Evolutionary conservation across 2,113 vertebrate species (phyloP).

Genomic region (Ictidomys tridecemlineatus): DNA sequence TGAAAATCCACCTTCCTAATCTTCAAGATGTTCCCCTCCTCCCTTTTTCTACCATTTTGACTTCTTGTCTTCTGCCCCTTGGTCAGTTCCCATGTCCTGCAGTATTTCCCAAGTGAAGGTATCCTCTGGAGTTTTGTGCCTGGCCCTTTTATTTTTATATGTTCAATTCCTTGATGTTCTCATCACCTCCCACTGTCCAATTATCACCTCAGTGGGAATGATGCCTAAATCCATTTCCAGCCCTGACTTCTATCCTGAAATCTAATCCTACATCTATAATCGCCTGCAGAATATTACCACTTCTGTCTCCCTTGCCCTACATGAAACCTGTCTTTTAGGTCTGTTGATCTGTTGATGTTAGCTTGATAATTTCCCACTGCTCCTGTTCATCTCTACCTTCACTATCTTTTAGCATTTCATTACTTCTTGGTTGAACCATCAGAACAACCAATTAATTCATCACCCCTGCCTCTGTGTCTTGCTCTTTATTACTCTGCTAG

Average conservation of each 20-base stretch:
- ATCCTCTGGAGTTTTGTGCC: not conserved
- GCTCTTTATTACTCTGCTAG: not conserved
- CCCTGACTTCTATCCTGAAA: slow-evolving; percentile 57
- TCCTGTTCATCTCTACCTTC: not conserved
- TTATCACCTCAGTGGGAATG: slow-evolving; percentile 71
- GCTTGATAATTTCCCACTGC: not conserved
- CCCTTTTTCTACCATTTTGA: no score
- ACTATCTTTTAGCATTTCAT: not conserved
- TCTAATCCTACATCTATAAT: not conserved
- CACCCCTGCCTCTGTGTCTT: slow-evolving; percentile 15
- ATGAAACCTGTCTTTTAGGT: not conserved
- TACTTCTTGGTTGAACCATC: not conserved
- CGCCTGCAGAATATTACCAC: not conserved
- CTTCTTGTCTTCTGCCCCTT: not conserved
- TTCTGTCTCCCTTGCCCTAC: not conserved
- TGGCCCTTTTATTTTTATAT: not conserved
- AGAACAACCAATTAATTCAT: slow-evolving; percentile 21
- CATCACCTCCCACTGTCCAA: slow-evolving; percentile 55
- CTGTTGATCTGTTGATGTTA: slow-evolving; percentile 40
- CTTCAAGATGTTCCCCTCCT: rapidly evolving
- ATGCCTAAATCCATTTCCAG: slow-evolving; percentile 34
- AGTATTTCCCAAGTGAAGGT: not conserved
- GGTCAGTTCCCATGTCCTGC: not conserved
- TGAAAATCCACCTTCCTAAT: not conserved
- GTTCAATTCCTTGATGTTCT: not conserved